Evolutionary conservation across 2,113 vertebrate genomes (phyloP).

Genomic region (Macrotus californicus): DNA sequence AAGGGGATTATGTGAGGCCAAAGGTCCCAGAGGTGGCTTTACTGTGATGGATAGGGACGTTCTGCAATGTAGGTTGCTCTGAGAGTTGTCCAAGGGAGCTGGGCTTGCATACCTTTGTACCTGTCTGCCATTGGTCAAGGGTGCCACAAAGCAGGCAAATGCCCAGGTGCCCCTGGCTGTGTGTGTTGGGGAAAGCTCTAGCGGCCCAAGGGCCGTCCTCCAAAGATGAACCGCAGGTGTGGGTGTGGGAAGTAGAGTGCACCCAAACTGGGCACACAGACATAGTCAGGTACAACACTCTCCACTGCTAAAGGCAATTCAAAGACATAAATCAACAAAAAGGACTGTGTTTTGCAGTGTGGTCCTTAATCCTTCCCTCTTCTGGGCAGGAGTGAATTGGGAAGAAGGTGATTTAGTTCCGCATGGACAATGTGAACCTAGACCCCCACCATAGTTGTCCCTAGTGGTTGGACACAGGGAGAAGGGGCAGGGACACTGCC

Average conservation of each 20-base stretch:
- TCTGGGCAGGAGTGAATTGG: background rate
- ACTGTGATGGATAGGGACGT: accelerated
- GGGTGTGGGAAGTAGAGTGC: background rate
- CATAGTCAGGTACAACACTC: background rate
- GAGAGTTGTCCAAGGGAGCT: background rate
- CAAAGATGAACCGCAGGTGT: background rate
- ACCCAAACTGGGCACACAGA: background rate
- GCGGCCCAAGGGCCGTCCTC: background rate
- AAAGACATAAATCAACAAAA: background rate
- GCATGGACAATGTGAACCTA: background rate
- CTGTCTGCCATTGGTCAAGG: background rate
- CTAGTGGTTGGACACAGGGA: background rate
- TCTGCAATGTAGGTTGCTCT: background rate
- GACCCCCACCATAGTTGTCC: background rate
- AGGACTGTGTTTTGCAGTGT: background rate
- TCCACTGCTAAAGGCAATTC: background rate
- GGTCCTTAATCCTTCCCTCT: background rate
- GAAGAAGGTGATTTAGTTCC: background rate
- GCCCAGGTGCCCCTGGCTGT: background rate
- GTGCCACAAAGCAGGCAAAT: background rate
- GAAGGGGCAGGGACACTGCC: background rate
- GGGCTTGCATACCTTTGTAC: background rate
- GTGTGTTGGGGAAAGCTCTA: too few species aligned
- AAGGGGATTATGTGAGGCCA: background rate
- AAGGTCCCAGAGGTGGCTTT: background rate